Evolutionary conservation across 2,888 invertebrate genomes (phyloP), one percentile per base, ranked within the genome.

Genomic region (Cheilosia impressa): DNA sequence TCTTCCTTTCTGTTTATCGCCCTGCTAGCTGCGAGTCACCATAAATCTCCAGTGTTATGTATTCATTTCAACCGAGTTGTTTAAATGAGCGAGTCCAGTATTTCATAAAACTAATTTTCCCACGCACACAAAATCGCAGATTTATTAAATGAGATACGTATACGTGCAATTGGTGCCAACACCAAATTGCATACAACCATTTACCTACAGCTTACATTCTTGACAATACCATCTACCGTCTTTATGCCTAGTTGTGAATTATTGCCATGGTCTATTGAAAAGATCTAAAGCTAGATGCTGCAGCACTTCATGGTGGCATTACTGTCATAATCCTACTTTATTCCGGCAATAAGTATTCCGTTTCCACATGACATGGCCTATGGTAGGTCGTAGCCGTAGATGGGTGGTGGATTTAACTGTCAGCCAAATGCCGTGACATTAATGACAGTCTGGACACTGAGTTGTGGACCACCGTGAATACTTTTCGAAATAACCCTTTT

Each of bases 271-370:
- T n/a, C n/a, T 7, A 43, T 7, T 17, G 45, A 45, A n/a, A 17
- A 45, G 19, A 19, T 47, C 47, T 19, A 9, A 27, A 55, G n/a
- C 7, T 27, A 7, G 27, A 50, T 22, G 22, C 50, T 38, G 38
- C 4, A 10, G 47, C 17, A 47, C 47, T 47, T 47, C 9, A 47
- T 19, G 19, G 19, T 47, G 47, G 17, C 47, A 47, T 47, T 47
- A 47, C 47, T 47, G 47, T 47, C 47, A 47, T 47, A 17, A 9
- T 47, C 17, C 17, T 47, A 47, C 47, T 47, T 47, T 47, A 47
- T 47, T 17, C 47, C 47, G 1, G 47, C 17, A 17, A 3, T 47
- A 47, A 47, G 47, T 47, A 47, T 47, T 47, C 7, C 17, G 9
- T 47, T 47, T 47, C 9, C 17, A 47, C 47, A 17, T 47, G 47